Conservation (phyloP, 2,888 invertebrate genomes). For the Eumacrocentrus americanus region DNA sequence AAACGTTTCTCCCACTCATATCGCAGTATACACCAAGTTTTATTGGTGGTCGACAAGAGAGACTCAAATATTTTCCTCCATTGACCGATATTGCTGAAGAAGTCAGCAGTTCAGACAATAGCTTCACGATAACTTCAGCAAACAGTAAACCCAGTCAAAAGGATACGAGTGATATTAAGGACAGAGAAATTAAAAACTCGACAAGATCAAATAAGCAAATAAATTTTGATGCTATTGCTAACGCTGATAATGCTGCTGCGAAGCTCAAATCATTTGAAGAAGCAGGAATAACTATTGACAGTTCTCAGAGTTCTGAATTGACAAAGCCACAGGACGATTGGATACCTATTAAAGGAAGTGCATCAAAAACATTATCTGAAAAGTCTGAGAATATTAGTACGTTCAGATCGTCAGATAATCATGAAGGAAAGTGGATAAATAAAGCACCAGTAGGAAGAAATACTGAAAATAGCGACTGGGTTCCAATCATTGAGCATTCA, state of each 20-base stretch:
- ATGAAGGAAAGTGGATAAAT: constrained; percentile 43
- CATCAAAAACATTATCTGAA: neutral
- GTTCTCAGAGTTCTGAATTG: neutral
- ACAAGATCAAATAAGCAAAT: constrained; percentile 9
- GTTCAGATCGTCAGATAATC: constrained; percentile 27
- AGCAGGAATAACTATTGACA: neutral
- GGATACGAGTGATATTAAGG: constrained; percentile 5
- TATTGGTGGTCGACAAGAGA: constrained; percentile 60
- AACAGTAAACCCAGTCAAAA: too few species aligned
- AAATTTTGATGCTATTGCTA: neutral
- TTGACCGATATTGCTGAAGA: constrained; percentile 51
- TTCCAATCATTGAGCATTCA: constrained; percentile 39
- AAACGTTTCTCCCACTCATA: constrained; percentile 77
- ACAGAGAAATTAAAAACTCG: constrained; percentile 10
- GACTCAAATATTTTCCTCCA: constrained; percentile 71
- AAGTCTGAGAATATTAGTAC: constrained; percentile 28
- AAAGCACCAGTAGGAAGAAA: neutral
- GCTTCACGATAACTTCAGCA: neutral
- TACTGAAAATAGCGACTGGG: constrained; percentile 50
- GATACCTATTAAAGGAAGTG: constrained; percentile 40
- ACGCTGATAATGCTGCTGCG: neutral
- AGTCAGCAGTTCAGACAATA: neutral
- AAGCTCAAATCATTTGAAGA: constrained; percentile 14
- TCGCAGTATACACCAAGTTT: constrained; percentile 81
- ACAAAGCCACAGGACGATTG: constrained; percentile 37